Conservation (phyloP, 2,797 vertebrate genomes). For the Babyrousa celebensis region DNA sequence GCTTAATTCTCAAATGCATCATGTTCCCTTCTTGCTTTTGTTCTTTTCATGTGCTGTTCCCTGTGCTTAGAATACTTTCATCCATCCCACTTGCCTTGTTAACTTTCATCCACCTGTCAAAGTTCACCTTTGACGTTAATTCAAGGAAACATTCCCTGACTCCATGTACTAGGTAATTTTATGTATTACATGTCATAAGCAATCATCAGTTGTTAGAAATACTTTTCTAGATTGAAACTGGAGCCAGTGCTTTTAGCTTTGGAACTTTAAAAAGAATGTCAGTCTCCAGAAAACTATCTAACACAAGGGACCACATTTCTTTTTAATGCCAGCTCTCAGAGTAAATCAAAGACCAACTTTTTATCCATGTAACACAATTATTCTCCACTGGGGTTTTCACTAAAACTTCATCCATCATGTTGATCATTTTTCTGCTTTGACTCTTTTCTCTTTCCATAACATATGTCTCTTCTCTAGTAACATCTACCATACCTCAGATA, state of each 20-base stretch:
- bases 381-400: not conserved
- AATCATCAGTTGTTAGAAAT: conserved; percentile 20
- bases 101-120: not conserved
- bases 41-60: not conserved
- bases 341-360: conserved; percentile 12
- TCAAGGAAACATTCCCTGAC: not conserved
- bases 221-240: conserved; percentile 25
- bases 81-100: not conserved
- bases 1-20: not conserved
- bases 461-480: not conserved
- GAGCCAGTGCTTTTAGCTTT: conserved; percentile 19
- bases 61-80: not conserved
- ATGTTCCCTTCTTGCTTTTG: not conserved
- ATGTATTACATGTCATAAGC: not conserved
- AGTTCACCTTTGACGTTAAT: not conserved
- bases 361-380: not conserved
- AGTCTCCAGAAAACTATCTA: conserved; percentile 25
- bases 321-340: conserved; percentile 27
- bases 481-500: not conserved
- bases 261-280: conserved; percentile 23
- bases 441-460: not conserved
- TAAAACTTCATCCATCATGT: not conserved
- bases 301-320: not conserved
- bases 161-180: not conserved
- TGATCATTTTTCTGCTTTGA: not conserved